These are phyloP conservation scores for Drosophila saltans DNA, from an alignment of 1,140 invertebrate species.

Conservation along the genomic window DNA sequence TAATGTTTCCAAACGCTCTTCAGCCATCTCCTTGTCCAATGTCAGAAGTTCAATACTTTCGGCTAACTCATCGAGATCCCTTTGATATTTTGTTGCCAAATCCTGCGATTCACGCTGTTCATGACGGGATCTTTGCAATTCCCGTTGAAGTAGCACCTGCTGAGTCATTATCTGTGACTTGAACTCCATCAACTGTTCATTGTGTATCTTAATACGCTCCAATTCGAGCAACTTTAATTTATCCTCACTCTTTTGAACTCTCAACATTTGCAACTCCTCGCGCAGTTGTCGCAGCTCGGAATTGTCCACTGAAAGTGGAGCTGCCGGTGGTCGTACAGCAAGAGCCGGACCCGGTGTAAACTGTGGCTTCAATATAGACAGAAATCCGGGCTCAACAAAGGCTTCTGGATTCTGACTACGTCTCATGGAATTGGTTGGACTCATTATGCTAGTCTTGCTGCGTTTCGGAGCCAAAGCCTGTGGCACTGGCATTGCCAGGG, in stretches of 20 bases:
- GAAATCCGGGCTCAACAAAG: slow-evolving; percentile 90
- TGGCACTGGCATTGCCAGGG: slow-evolving; percentile 65
- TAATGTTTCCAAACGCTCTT: slow-evolving; percentile 96
- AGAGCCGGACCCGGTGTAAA: slow-evolving; percentile 92
- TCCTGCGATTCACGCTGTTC: slow-evolving; percentile 94
- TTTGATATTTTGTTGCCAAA: slow-evolving; percentile 90
- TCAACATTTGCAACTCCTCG: slow-evolving; percentile 96
- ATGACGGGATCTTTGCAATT: slow-evolving; percentile 92
- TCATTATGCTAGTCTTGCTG: slow-evolving; percentile 75
- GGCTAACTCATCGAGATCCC: slow-evolving; percentile 95
- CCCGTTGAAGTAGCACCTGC: slow-evolving; percentile 93
- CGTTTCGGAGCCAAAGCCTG: slow-evolving; percentile 71
- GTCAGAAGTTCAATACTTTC: slow-evolving; percentile 98
- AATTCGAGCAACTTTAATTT: slow-evolving; percentile 94
- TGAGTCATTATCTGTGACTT: slow-evolving; percentile 96
- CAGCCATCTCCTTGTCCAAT: slow-evolving; percentile 99
- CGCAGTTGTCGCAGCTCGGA: slow-evolving; percentile 89
- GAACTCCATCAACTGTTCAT: slow-evolving; percentile 96
- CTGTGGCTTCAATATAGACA: slow-evolving; percentile 93
- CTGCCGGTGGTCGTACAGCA: slow-evolving; percentile 85
- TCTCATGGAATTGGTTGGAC: slow-evolving; percentile 69
- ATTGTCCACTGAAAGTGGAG: slow-evolving; percentile 84
- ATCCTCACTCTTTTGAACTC: slow-evolving; percentile 92
- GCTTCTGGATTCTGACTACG: slow-evolving; percentile 46
- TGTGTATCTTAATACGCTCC: slow-evolving; percentile 92